phyloP scores from a whole-genome alignment of 2,113 vertebrate species.

The Pygoscelis antarcticus region DNA sequence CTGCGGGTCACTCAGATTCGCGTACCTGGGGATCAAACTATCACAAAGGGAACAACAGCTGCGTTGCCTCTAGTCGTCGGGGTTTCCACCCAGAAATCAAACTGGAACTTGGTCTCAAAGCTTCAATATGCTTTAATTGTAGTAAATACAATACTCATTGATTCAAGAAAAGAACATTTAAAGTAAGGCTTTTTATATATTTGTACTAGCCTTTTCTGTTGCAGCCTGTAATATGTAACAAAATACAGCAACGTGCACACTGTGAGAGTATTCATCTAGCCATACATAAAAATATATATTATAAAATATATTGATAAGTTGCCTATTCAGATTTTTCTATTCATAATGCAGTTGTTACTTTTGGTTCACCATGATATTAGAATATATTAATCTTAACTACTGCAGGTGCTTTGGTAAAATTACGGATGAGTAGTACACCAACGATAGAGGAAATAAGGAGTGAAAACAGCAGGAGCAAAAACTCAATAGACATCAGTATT shows the following conservation, averaged over 20 bases:
- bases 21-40: not conserved
- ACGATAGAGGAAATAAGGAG: not conserved
- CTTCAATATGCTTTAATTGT: not conserved
- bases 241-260: not conserved
- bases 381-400: not conserved
- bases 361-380: not conserved
- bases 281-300: not conserved
- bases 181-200: not conserved
- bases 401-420: constrained; percentile 1
- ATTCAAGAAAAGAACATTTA: not conserved
- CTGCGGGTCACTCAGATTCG: rapidly evolving
- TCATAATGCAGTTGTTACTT: not conserved
- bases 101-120: not conserved
- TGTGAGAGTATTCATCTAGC: not conserved
- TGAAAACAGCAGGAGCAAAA: not conserved
- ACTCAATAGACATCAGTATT: not conserved
- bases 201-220: not conserved
- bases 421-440: not conserved
- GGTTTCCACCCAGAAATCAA: constrained; percentile 23
- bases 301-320: not conserved
- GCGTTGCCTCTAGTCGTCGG: not conserved
- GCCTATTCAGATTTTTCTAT: not conserved
- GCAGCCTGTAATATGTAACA: not conserved
- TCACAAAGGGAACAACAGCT: constrained; percentile 5
- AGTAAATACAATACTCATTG: not conserved